Conservation (phyloP, 1,140 invertebrate species). For the Pseudoatta argentina region DNA sequence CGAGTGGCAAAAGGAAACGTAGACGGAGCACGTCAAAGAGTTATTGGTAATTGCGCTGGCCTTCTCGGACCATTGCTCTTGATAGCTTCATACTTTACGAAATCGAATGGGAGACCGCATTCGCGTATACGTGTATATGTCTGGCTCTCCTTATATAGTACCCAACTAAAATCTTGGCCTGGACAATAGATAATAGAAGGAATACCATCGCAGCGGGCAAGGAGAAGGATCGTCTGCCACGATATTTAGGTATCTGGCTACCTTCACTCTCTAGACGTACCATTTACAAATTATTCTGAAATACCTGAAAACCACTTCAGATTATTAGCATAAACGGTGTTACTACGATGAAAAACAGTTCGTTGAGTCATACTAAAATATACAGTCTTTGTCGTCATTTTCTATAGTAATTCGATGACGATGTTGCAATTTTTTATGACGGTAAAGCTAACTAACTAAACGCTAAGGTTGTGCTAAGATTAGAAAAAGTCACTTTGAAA, state of each 20-base stretch:
- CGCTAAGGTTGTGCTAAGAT: too few species aligned
- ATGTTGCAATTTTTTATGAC: too few species aligned
- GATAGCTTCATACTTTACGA: conserved; percentile 86
- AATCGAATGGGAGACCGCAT: conserved; percentile 83
- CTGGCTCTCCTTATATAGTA: conserved; percentile 79
- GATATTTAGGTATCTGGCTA: conserved; percentile 68
- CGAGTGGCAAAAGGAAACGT: conserved; percentile 75
- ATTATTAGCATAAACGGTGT: background rate
- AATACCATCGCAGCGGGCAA: conserved; percentile 58
- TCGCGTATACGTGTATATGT: conserved; percentile 75
- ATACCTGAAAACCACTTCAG: conserved; percentile 7
- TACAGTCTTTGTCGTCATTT: too few species aligned
- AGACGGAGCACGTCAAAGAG: conserved; percentile 80
- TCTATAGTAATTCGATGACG: too few species aligned
- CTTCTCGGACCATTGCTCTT: conserved; percentile 84
- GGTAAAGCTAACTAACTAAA: too few species aligned
- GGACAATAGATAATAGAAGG: conserved; percentile 82
- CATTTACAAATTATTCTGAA: conserved; percentile 54
- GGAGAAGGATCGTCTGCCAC: conserved; percentile 61
- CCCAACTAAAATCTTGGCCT: conserved; percentile 81
- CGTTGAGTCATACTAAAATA: background rate
- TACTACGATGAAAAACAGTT: background rate
- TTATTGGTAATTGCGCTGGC: conserved; percentile 84
- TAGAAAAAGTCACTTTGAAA: too few species aligned
- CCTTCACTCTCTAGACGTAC: background rate